These are phyloP conservation scores for Bufo gargarizans DNA, from an alignment of 2,113 vertebrate genomes.

Conservation along the genomic window DNA sequence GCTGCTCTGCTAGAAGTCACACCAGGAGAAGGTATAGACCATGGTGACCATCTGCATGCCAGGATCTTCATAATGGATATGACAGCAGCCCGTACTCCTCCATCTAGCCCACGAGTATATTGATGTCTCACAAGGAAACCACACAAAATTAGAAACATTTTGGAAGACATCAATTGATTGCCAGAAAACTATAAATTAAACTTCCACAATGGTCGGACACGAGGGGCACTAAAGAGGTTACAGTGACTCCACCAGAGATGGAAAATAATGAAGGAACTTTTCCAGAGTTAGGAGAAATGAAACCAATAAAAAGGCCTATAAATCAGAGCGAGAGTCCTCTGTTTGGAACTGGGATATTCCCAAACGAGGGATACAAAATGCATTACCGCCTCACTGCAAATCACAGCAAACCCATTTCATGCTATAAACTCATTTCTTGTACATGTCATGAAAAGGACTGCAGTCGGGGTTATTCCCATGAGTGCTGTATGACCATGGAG, in stretches of 20 bases:
- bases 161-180: background rate
- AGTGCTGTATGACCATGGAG: too few species aligned
- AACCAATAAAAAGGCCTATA: slow-evolving; percentile 30
- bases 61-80: background rate
- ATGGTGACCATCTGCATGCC: background rate
- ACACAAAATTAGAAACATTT: background rate
- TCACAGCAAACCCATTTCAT: background rate
- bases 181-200: background rate
- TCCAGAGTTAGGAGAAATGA: slow-evolving; percentile 18
- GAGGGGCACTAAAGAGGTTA: background rate
- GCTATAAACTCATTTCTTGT: slow-evolving; percentile 33
- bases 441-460: slow-evolving; percentile 11
- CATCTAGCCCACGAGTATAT: background rate
- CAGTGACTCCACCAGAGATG: background rate
- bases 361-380: slow-evolving; percentile 20
- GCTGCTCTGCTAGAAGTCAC: background rate
- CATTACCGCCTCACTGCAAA: slow-evolving; percentile 5
- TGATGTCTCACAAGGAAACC: background rate
- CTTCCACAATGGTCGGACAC: background rate
- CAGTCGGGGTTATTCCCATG: background rate
- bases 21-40: background rate
- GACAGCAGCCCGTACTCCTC: background rate
- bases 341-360: background rate
- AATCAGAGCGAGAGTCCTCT: slow-evolving; percentile 16
- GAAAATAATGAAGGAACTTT: slow-evolving; percentile 14